phyloP scores from a whole-genome alignment of 2,797 vertebrate genomes.

The Myotis planiceps region DNA sequence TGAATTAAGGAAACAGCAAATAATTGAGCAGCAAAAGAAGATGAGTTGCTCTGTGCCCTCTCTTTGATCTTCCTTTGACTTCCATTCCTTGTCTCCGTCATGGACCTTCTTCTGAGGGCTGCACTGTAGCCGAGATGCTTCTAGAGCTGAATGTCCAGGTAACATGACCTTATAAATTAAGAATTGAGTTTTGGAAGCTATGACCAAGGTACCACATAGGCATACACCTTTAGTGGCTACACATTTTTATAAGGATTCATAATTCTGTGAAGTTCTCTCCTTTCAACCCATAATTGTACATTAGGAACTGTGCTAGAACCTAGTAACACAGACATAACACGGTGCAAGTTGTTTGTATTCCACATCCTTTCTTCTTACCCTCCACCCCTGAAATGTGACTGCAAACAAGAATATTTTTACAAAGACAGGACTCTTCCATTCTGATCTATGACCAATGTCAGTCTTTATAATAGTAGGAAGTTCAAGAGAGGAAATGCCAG shows the following conservation, averaged over 20 bases:
- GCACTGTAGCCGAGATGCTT: neutral
- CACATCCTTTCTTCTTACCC: conserved; percentile 12
- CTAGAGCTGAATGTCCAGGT: neutral
- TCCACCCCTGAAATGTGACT: neutral
- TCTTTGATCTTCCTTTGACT: conserved; percentile 26
- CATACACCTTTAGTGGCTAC: neutral
- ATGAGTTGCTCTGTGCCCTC: neutral
- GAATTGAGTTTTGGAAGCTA: neutral
- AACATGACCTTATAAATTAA: neutral
- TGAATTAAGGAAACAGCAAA: conserved; percentile 37
- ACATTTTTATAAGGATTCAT: neutral
- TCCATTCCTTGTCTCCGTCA: neutral
- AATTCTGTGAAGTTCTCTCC: conserved; percentile 13
- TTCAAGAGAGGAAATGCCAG: neutral
- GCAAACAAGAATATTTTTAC: conserved; percentile 10
- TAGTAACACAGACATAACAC: neutral
- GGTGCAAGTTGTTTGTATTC: neutral
- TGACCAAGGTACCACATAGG: neutral
- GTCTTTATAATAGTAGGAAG: conserved; percentile 45
- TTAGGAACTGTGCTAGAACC: neutral
- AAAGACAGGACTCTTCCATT: conserved; percentile 41
- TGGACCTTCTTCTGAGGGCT: neutral
- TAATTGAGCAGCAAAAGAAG: neutral
- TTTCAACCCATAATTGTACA: neutral
- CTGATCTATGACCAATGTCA: conserved; percentile 10